Evolutionary conservation across 2,888 invertebrate species (phyloP).

Genomic region (Metallyticus violacea): DNA sequence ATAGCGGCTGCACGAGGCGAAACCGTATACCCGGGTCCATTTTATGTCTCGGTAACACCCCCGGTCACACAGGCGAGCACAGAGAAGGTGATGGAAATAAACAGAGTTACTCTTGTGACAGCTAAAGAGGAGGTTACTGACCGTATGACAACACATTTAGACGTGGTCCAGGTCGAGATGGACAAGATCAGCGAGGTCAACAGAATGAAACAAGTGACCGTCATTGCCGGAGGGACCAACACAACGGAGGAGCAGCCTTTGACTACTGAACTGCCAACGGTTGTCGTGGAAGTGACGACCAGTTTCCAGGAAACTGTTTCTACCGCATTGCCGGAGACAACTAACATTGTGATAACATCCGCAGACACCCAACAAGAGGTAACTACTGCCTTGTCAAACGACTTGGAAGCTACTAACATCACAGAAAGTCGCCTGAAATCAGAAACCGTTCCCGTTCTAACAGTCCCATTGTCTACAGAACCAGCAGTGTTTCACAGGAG

Average conservation of each 20-base stretch:
- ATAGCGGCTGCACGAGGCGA: slow-evolving; percentile 14
- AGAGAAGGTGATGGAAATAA: slow-evolving; percentile 31
- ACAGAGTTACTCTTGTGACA: slow-evolving; percentile 27
- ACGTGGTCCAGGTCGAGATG: neutral
- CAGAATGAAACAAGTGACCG: slow-evolving; percentile 1
- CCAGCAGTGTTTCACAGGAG: neutral
- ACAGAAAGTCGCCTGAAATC: neutral
- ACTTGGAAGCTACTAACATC: neutral
- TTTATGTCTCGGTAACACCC: neutral
- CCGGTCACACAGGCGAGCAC: neutral
- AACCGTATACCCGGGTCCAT: neutral
- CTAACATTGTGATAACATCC: neutral
- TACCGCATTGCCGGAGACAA: neutral
- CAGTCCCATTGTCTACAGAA: neutral
- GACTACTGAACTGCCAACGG: neutral
- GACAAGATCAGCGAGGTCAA: slow-evolving; percentile 20
- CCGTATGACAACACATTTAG: neutral
- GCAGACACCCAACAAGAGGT: neutral
- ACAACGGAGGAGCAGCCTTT: neutral
- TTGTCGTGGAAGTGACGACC: neutral
- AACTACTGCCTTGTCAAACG: neutral
- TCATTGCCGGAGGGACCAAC: neutral
- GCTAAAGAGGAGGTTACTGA: slow-evolving; percentile 14
- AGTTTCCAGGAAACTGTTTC: neutral
- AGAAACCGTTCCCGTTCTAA: neutral